Conservation (phyloP, 2,113 vertebrate species). For the Catharus fuscescens region DNA sequence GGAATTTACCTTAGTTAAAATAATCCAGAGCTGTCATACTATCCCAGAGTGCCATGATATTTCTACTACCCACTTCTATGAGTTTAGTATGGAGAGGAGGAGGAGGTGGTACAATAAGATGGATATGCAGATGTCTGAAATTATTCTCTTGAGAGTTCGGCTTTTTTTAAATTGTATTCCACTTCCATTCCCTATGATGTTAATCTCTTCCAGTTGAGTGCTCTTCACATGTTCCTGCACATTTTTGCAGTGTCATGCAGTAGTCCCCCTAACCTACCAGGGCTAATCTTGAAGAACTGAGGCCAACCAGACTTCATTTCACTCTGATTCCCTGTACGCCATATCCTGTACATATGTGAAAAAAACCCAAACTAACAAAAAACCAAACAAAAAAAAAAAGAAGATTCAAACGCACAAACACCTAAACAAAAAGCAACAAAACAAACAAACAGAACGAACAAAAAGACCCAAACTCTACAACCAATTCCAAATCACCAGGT, state of each 20-base stretch:
- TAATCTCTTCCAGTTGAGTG: not conserved
- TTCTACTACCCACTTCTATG: not conserved
- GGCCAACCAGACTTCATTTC: not conserved
- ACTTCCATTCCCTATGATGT: not conserved
- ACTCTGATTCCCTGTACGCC: not conserved
- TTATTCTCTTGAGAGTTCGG: not conserved
- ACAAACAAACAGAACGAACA: not conserved
- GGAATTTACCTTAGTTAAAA: not conserved
- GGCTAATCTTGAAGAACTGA: not conserved
- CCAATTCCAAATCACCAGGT: not conserved
- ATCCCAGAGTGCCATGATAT: too few species aligned
- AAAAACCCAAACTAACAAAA: not conserved
- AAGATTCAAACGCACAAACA: not conserved
- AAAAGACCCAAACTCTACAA: not conserved
- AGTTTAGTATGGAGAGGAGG: not conserved
- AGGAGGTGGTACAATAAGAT: not conserved
- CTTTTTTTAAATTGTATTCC: fast-evolving
- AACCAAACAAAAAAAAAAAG: not conserved
- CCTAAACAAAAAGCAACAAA: not conserved
- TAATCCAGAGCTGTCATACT: not conserved
- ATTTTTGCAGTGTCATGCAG: not conserved
- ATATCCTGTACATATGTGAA: not conserved
- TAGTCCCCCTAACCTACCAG: not conserved
- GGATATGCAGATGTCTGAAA: not conserved
- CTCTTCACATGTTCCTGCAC: not conserved